Evolutionary conservation across 2,888 invertebrate genomes (phyloP).

Genomic region (Cepaea hortensis): DNA sequence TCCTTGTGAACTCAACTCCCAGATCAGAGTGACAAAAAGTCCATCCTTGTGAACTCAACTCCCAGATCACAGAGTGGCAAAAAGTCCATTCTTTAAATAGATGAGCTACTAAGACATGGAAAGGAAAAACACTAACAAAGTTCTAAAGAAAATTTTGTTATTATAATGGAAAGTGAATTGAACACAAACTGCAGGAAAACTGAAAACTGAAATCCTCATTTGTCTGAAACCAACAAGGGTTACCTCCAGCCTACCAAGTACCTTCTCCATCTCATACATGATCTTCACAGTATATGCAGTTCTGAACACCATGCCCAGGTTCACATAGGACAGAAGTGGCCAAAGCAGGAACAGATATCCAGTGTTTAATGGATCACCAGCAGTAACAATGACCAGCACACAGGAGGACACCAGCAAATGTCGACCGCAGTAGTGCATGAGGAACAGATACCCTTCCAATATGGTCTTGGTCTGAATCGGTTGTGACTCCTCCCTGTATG

Average conservation of each 20-base stretch:
- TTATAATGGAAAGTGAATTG: background rate
- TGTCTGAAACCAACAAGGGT: background rate
- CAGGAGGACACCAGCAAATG: slow-evolving; percentile 4
- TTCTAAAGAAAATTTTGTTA: background rate
- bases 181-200: background rate
- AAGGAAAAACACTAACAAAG: background rate
- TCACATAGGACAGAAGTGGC: slow-evolving; percentile 22
- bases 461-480: background rate
- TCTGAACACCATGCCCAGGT: slow-evolving; percentile 25
- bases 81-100: no score
- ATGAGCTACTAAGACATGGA: background rate
- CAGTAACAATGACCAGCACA: background rate
- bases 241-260: slow-evolving; percentile 35
- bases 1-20: no score
- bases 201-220: background rate
- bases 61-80: no score
- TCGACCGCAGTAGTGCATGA: slow-evolving; percentile 22
- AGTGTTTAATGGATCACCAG: background rate
- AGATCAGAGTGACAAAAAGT: no score
- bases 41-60: no score
- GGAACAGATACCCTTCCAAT: slow-evolving; percentile 15
- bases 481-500: slow-evolving; percentile 8
- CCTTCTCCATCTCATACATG: slow-evolving; percentile 13
- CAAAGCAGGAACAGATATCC: slow-evolving; percentile 20
- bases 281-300: slow-evolving; percentile 10